Evolutionary conservation across 2,888 invertebrate species (phyloP).

Genomic region (Rhogogaster chlorosoma): DNA sequence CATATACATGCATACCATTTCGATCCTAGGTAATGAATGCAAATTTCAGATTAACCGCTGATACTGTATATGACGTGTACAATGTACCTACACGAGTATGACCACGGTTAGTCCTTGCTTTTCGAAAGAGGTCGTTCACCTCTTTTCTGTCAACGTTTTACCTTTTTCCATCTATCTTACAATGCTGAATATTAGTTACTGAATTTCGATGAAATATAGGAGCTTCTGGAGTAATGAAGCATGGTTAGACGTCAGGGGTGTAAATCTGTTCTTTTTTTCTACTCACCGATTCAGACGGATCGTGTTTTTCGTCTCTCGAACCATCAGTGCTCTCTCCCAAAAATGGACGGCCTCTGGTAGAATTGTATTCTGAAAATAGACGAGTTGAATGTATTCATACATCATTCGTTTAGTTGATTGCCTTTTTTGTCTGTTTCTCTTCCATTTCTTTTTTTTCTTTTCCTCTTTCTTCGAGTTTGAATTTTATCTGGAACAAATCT

Average conservation of each 20-base stretch:
- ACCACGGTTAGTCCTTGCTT: background rate
- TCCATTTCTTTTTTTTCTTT: background rate
- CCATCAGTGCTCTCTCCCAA: constrained; percentile 96
- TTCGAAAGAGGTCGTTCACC: background rate
- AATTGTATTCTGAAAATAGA: constrained; percentile 87
- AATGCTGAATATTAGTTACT: background rate
- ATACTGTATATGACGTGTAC: background rate
- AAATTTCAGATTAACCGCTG: constrained; percentile 33
- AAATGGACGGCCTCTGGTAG: constrained; percentile 95
- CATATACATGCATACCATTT: background rate
- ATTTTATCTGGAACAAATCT: constrained; percentile 7
- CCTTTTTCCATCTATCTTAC: background rate
- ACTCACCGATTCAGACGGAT: constrained; percentile 93
- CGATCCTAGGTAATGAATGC: background rate
- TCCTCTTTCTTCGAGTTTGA: background rate
- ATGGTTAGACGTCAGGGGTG: background rate
- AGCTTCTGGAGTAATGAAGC: too few species aligned
- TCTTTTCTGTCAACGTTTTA: background rate
- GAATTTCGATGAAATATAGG: background rate
- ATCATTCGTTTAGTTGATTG: constrained; percentile 30
- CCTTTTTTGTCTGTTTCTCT: background rate
- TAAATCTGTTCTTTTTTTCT: background rate
- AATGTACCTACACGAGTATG: too few species aligned
- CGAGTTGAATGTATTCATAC: constrained; percentile 49
- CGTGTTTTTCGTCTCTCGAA: constrained; percentile 91